Evolutionary conservation across 2,888 invertebrate species (phyloP), one percentile per base, ranked within the genome.

Genomic region (Byasa hedistus): DNA sequence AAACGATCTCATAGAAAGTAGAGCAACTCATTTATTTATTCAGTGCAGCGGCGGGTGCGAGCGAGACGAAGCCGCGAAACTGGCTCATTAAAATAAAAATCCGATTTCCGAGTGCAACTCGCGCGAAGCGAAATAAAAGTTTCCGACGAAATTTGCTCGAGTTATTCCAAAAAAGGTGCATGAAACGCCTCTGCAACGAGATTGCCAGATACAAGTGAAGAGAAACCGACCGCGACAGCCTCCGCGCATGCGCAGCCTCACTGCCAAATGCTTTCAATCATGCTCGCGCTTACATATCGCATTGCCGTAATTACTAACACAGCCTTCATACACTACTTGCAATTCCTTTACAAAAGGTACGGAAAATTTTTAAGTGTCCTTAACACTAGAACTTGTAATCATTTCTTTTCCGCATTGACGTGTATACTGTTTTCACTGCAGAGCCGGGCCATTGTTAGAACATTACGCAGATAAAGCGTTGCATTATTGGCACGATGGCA

Each of bases 1-100:
- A 89, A 89, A 89, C 86, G 82, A 89, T 90, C 88, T 89, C 87
- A 90, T 90, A 91, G 91, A 91, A 91, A 91, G 91, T 91, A 86
- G 91, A 90, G 84, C 91, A 88, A 89, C 79, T 90, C 85, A 88
- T 91, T 91, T 90, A 91, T 89, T 90, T 91, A 91, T 89, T 90
- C 89, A 87, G 85, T 87, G 85, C 89, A 89, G 79, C 81, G 74
- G 78, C 80, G 84, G 79, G 87, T 86, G 87, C 80, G 89, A 88
- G 87, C 79, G 89, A 87, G 89, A 86, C 75, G 74, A 72, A 75
- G 79, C 79, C 76, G 82, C 84, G 79, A 85, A 89, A 89, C 89
- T 81, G 84, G 86, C 89, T 90, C 90, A 91, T 91, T 91, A 91
- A 91, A 91, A 91, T 90, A 90, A 91, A 91, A 91, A 86, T 85